Evolutionary conservation across 1,140 invertebrate species (phyloP).

Genomic region (Streblospio benedicti): DNA sequence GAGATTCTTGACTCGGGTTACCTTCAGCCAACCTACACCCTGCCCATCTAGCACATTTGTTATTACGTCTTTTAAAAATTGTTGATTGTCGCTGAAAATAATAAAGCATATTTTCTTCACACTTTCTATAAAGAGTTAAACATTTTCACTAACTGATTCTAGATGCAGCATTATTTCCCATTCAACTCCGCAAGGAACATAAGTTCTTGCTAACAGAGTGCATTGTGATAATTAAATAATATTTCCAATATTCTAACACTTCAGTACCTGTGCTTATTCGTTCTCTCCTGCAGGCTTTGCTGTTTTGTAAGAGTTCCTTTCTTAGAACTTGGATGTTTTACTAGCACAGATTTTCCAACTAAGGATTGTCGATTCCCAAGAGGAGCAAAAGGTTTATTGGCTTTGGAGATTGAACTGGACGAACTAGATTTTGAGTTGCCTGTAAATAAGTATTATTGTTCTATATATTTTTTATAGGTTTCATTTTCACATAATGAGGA

Average conservation of each 20-base stretch:
- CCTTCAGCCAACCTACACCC: constrained; percentile 92
- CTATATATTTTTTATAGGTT: no score
- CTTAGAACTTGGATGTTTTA: constrained; percentile 59
- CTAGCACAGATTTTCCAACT: constrained; percentile 80
- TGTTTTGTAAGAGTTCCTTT: constrained; percentile 9
- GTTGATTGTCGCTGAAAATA: constrained; percentile 53
- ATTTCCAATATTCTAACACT: no score
- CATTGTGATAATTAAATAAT: no score
- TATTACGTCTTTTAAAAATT: constrained; percentile 64
- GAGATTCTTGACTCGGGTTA: constrained; percentile 85
- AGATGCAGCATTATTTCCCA: no score
- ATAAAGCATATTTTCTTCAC: no score
- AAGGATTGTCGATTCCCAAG: constrained; percentile 60
- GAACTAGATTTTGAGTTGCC: background rate
- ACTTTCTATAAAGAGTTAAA: no score
- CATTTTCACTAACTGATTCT: no score
- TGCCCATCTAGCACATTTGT: constrained; percentile 87
- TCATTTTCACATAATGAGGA: no score
- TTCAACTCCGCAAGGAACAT: no score
- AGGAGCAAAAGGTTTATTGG: constrained; percentile 41
- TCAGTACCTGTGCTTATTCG: constrained; percentile 19
- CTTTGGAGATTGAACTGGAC: constrained; percentile 1
- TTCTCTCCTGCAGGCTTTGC: constrained; percentile 23
- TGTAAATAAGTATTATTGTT: no score
- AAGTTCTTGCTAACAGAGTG: no score